phyloP scores from a whole-genome alignment of 37 sponge, comb jelly and placozoan species.

The Haliclona indistincta region DNA sequence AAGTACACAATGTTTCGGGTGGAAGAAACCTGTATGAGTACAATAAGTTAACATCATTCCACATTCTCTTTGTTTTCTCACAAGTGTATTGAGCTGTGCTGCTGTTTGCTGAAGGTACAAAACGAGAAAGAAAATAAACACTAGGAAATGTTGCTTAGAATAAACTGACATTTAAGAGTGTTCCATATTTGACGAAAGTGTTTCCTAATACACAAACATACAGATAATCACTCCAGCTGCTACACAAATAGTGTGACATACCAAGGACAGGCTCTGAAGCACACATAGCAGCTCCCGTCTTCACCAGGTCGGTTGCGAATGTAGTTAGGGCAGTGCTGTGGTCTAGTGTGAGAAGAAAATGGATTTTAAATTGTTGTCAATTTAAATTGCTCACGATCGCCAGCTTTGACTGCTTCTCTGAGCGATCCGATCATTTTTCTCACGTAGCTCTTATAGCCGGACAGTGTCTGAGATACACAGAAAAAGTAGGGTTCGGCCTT shows the following conservation, averaged over 20 bases:
- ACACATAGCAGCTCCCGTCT: conserved; percentile 56
- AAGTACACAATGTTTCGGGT: conserved; percentile 53
- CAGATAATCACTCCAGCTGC: too few species aligned
- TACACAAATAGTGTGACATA: too few species aligned
- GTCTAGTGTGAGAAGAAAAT: conserved; percentile 17
- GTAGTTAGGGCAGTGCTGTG: conserved; percentile 37
- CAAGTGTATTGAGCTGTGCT: not conserved
- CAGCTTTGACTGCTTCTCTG: conserved; percentile 47
- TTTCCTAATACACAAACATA: too few species aligned
- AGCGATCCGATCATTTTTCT: conserved; percentile 54
- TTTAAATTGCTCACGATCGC: conserved; percentile 52
- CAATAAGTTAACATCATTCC: not conserved
- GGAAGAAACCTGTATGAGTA: conserved; percentile 39
- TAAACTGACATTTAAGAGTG: conserved; percentile 51
- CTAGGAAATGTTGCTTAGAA: not conserved
- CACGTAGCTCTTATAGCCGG: conserved; percentile 64
- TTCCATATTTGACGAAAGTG: conserved; percentile 70
- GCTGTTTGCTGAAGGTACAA: too few species aligned
- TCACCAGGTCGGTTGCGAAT: conserved; percentile 59
- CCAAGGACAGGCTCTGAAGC: conserved; percentile 61
- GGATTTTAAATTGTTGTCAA: too few species aligned
- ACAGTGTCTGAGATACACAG: conserved; percentile 39
- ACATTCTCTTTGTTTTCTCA: not conserved
- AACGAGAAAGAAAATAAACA: not conserved
- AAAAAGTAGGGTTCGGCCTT: too few species aligned